Percentiles rank a stretch among this genome's conserved stretches.
These are phyloP conservation scores for Osmerus eperlanus DNA, from an alignment of 2,113 vertebrate species.

Conservation along the genomic window DNA sequence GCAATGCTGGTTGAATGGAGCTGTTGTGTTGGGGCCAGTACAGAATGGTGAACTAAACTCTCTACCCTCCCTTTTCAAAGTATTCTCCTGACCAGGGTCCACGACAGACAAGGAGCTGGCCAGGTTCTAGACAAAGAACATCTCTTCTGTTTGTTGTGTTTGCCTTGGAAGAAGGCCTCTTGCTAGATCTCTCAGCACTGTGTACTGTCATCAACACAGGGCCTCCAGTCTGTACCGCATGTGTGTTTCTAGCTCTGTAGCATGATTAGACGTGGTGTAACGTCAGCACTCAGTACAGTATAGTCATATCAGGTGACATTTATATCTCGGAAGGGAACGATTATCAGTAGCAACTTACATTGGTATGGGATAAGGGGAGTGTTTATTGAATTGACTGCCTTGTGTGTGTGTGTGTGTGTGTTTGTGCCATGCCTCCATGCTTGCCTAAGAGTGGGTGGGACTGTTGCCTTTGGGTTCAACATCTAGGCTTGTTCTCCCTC, in stretches of 20 bases:
- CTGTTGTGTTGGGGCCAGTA: constrained; percentile 6
- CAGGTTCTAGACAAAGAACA: too few species aligned
- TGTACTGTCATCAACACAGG: not conserved
- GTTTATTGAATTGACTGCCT: constrained; percentile 75
- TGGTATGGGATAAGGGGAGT: constrained; percentile 69
- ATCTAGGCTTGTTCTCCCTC: constrained; percentile 19
- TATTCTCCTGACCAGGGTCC: too few species aligned
- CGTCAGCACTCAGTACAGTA: constrained; percentile 55
- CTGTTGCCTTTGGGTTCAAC: constrained; percentile 19
- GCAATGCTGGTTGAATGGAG: constrained; percentile 32
- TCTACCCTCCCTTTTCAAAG: too few species aligned
- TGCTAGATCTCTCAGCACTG: not conserved
- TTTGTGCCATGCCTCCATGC: constrained; percentile 11
- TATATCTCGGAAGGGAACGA: constrained; percentile 72
- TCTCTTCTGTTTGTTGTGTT: not conserved
- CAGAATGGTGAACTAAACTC: too few species aligned
- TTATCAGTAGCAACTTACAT: constrained; percentile 75
- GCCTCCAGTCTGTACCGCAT: not conserved
- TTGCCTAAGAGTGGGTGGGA: constrained; percentile 22
- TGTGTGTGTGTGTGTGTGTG: constrained; percentile 37
- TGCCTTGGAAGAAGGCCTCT: not conserved
- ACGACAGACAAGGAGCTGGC: too few species aligned
- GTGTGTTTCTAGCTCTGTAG: constrained; percentile 60
- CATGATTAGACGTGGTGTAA: constrained; percentile 67
- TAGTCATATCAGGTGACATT: constrained; percentile 75